These are phyloP conservation scores for Hyposoter dolosus DNA, from an alignment of 2,888 invertebrate species.

Conservation along the genomic window DNA sequence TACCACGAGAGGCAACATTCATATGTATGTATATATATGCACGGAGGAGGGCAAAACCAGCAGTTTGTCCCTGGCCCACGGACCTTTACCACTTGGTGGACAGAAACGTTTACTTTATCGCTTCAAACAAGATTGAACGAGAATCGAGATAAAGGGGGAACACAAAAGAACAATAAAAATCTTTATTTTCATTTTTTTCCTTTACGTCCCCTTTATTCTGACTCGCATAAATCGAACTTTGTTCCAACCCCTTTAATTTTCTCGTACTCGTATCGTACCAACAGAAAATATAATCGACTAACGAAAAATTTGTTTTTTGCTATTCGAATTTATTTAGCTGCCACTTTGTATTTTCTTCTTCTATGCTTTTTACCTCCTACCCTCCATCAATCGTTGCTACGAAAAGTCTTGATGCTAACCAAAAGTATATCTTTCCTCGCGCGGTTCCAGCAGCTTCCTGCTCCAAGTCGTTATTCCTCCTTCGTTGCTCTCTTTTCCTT, in stretches of 20 bases:
- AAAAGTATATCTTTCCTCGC: background rate
- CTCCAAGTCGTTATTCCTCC: constrained; percentile 38
- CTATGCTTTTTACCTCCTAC: background rate
- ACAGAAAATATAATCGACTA: background rate
- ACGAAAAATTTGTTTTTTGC: background rate
- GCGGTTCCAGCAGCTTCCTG: background rate
- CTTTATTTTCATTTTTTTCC: background rate
- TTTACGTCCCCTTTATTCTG: background rate
- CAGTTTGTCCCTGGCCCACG: constrained; percentile 52
- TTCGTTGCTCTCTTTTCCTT: constrained; percentile 2
- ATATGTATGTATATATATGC: background rate
- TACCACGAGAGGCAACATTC: constrained; percentile 47
- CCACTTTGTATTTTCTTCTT: background rate
- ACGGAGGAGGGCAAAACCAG: background rate
- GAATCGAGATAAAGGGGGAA: constrained; percentile 20
- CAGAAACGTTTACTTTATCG: constrained; percentile 57
- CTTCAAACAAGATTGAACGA: constrained; percentile 43
- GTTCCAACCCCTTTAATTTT: background rate
- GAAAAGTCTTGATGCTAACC: constrained; percentile 13
- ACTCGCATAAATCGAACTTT: background rate
- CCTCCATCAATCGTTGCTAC: constrained; percentile 11
- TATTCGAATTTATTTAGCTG: background rate
- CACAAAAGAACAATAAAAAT: constrained; percentile 17
- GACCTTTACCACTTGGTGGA: constrained; percentile 53
- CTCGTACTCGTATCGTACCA: background rate